These are phyloP conservation scores for Halisarca cf. caerulea DNA, from an alignment of 37 sponge, comb jelly and placozoan species.

Conservation along the genomic window DNA sequence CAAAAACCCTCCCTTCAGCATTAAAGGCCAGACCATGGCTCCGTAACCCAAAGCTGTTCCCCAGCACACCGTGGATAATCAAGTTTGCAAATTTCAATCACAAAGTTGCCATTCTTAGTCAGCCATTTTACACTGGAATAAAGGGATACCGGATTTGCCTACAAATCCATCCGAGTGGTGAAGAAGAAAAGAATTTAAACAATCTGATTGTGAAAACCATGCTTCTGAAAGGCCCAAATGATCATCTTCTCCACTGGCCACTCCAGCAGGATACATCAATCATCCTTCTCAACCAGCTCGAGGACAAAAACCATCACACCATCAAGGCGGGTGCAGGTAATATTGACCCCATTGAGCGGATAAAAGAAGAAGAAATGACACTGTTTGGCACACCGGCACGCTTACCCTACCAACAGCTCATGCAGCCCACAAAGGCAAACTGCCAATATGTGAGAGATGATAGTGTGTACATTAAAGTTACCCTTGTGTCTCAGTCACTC, in stretches of 20 bases:
- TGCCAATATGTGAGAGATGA: not conserved
- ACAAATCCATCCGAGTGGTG: not conserved
- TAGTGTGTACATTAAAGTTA: slow-evolving; percentile 7
- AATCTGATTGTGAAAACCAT: no score
- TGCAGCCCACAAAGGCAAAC: not conserved
- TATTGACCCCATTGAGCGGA: no score
- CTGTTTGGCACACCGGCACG: no score
- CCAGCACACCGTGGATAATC: not conserved
- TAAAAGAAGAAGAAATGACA: no score
- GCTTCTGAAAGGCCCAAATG: not conserved
- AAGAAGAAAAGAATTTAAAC: not conserved
- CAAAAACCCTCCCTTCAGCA: no score
- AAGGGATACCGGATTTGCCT: slow-evolving; percentile 4
- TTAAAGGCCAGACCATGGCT: not conserved
- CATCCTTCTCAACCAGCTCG: not conserved
- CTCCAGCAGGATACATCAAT: not conserved
- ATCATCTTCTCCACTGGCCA: slow-evolving; percentile 11
- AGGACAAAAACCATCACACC: not conserved
- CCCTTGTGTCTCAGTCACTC: no score
- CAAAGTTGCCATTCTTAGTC: no score
- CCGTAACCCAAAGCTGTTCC: not conserved
- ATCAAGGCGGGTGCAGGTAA: no score
- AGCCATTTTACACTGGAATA: not conserved
- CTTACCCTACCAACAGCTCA: no score
- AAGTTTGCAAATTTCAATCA: not conserved